Evolutionary conservation across 1,140 invertebrate species (phyloP).

Genomic region (Ridgeia piscesae): DNA sequence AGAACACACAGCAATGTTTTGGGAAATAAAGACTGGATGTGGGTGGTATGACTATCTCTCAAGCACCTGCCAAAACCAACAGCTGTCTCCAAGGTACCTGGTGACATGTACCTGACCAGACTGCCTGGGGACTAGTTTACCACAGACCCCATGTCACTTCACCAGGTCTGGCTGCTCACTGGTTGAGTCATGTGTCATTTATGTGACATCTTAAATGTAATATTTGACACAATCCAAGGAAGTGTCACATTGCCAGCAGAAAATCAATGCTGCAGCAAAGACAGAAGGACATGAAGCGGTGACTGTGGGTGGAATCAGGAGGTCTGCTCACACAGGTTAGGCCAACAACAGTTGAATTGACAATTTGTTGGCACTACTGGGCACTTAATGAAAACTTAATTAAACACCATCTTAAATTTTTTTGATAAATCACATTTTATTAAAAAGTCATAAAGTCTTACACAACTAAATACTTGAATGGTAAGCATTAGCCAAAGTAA

Average conservation of each 20-base stretch:
- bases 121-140: background rate
- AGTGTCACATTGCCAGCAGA: background rate
- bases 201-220: background rate
- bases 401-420: background rate
- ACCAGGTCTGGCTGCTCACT: background rate
- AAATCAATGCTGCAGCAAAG: background rate
- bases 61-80: background rate
- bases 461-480: background rate
- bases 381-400: background rate
- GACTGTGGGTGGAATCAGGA: background rate
- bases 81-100: background rate
- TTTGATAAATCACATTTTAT: background rate
- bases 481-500: background rate
- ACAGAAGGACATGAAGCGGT: background rate
- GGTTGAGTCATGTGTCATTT: too few relatives aligned
- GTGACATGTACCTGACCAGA: background rate
- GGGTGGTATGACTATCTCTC: background rate
- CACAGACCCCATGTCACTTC: background rate
- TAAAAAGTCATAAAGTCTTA: background rate
- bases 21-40: background rate
- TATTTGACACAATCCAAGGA: background rate
- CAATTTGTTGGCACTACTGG: background rate
- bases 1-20: background rate
- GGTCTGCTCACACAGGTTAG: background rate
- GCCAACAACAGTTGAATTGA: background rate